These are phyloP conservation scores for Tarsius wallacei DNA, from an alignment of 2,797 vertebrate genomes.

Conservation along the genomic window DNA sequence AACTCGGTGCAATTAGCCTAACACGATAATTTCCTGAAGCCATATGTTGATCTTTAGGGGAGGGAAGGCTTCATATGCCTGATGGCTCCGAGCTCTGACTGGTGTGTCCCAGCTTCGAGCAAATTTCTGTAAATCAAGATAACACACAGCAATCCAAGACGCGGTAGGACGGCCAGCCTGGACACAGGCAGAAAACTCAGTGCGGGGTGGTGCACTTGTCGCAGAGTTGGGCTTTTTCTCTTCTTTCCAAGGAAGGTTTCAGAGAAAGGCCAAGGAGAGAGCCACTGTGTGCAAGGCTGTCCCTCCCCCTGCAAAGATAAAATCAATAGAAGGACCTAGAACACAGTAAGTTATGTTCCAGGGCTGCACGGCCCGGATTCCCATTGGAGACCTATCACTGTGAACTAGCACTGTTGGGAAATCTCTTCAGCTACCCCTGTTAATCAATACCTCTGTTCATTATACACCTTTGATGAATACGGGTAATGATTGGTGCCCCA, in stretches of 20 bases:
- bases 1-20: slow-evolving; percentile 72
- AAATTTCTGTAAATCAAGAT: slow-evolving; percentile 60
- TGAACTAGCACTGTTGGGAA: slow-evolving; percentile 91
- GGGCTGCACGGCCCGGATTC: slow-evolving; percentile 88
- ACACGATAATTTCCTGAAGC: slow-evolving; percentile 72
- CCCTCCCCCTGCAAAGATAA: slow-evolving; percentile 88
- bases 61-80: slow-evolving; percentile 64
- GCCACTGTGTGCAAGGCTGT: slow-evolving; percentile 82
- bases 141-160: slow-evolving; percentile 2
- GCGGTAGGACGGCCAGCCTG: not conserved
- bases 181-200: not conserved
- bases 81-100: slow-evolving; percentile 64
- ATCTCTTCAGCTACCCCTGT: slow-evolving; percentile 92
- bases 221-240: slow-evolving; percentile 41
- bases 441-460: slow-evolving; percentile 95
- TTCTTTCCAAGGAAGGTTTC: slow-evolving; percentile 84
- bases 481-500: slow-evolving; percentile 92
- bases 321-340: slow-evolving; percentile 93
- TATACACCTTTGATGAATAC: slow-evolving; percentile 92
- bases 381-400: slow-evolving; percentile 91
- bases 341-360: slow-evolving; percentile 92
- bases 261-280: slow-evolving; percentile 92
- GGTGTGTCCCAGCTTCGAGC: slow-evolving; percentile 49
- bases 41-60: slow-evolving; percentile 67
- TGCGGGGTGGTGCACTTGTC: slow-evolving; percentile 70